Percentiles rank a stretch among this genome's conserved stretches.
Conservation (phyloP, 2,797 vertebrate genomes). For the Sebastes steindachneri region DNA sequence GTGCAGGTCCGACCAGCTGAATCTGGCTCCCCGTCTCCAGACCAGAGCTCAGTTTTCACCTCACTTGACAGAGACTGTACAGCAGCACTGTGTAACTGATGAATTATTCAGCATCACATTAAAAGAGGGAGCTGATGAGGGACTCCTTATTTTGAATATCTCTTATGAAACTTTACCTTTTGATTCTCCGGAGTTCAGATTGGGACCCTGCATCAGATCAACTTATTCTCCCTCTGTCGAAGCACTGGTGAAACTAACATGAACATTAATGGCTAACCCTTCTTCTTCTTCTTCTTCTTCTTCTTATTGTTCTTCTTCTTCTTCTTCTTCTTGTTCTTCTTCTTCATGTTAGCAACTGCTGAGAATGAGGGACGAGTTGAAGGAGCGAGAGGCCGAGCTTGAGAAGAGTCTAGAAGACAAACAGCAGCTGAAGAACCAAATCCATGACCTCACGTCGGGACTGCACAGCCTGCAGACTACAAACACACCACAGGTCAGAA, state of each 20-base stretch:
- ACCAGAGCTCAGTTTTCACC: constrained; percentile 26
- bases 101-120: constrained; percentile 25
- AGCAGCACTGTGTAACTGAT: constrained; percentile 24
- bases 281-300: background rate
- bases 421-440: constrained; percentile 81
- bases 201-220: background rate
- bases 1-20: constrained; percentile 32
- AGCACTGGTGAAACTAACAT: background rate
- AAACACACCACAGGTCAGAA: constrained; percentile 26
- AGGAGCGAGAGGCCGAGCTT: constrained; percentile 84
- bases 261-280: background rate
- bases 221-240: background rate
- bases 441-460: constrained; percentile 85
- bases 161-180: background rate
- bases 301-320: constrained; percentile 2
- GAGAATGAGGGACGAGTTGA: constrained; percentile 86
- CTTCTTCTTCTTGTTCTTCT: background rate
- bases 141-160: background rate
- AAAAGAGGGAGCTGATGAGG: constrained; percentile 9
- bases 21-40: constrained; percentile 19
- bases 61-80: constrained; percentile 26
- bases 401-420: constrained; percentile 87
- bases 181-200: constrained; percentile 1
- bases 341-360: constrained; percentile 82
- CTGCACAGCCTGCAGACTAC: constrained; percentile 63